These are phyloP conservation scores for Cariama cristata DNA, from an alignment of 2,113 vertebrate genomes.

Conservation along the genomic window DNA sequence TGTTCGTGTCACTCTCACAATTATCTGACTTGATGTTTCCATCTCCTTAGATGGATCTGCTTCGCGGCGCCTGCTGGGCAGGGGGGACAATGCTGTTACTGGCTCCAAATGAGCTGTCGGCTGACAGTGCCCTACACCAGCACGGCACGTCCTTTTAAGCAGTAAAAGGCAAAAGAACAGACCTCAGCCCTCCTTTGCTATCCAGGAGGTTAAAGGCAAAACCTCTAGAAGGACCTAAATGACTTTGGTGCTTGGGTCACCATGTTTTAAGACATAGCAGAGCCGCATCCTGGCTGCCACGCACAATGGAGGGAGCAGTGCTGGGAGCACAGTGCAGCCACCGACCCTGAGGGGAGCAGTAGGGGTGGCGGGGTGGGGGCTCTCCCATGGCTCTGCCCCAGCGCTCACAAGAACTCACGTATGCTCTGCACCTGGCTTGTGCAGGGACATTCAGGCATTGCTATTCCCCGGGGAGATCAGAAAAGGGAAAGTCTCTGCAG, in stretches of 20 bases:
- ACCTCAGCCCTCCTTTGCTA: background rate
- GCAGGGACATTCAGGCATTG: no score
- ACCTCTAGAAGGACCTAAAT: background rate
- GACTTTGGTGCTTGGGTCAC: no score
- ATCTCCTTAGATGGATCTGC: background rate
- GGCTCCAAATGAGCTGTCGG: background rate
- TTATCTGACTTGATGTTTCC: background rate
- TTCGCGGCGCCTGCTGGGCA: accelerated
- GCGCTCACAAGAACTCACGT: accelerated
- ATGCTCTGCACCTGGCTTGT: background rate
- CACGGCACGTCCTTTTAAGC: background rate
- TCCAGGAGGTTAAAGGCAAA: background rate
- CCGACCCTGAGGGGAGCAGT: accelerated
- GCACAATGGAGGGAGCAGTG: background rate
- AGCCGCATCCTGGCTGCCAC: background rate
- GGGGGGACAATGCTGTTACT: background rate
- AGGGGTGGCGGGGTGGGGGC: no score
- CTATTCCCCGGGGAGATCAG: background rate
- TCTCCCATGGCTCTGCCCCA: background rate
- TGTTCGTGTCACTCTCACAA: background rate
- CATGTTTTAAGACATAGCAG: background rate
- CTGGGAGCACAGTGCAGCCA: accelerated
- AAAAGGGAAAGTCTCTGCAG: background rate
- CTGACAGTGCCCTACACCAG: background rate
- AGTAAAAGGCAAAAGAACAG: background rate